Base-by-base conservation (phyloP, 2,797 vertebrate species). In the Gymnothorax reevesii region DNA sequence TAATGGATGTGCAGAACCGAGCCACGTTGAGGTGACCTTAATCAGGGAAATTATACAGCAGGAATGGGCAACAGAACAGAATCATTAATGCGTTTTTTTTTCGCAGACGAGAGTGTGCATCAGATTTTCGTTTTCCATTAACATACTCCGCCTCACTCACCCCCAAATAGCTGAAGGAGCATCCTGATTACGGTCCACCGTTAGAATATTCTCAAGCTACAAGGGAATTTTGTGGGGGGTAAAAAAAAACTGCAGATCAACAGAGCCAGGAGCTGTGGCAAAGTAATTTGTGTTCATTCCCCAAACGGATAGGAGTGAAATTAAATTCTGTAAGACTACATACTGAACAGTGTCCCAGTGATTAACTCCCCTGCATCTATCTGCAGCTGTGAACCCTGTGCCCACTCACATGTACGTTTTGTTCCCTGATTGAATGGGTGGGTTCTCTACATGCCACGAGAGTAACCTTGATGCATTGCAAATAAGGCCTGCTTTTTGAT, bases 21-120 rank as follows among this genome's bases (percentile, higher is more conserved):
- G 92, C 91, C 91, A 91, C 92, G 92, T 89, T 92, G 91, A 92
- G 92, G 94, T 94, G 91, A 95, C 95, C 95, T 95, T 94, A 94
- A 93, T 94, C 93, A 93, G 90, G 92, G 85, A 86, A 88, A 92
- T 91, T 86, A 57, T 89, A 89, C 87, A 83, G 87, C 87, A 85
- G 83, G 85, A 90, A 91, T 85, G 79, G 88, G 85, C 57, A 27
- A 57, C 80, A 6, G 88, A 91, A 90, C 88, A 84, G 89, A 91
- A 86, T 87, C 71, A 25, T 90, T 95, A 94, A 94, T 94, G 90
- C 90, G 91, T 90, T 93, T 94, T 92, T 59, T 73, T 88, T 64
- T 88, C 90, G 93, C 91, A 92, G 90, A 88, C 92, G 90, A 92
- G 93, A 93, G 92, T 92, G 84, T 86, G 86, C 86, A 86, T 86